These are phyloP conservation scores for Tupaia chinensis DNA, from an alignment of 2,113 vertebrate species.

Conservation along the genomic window DNA sequence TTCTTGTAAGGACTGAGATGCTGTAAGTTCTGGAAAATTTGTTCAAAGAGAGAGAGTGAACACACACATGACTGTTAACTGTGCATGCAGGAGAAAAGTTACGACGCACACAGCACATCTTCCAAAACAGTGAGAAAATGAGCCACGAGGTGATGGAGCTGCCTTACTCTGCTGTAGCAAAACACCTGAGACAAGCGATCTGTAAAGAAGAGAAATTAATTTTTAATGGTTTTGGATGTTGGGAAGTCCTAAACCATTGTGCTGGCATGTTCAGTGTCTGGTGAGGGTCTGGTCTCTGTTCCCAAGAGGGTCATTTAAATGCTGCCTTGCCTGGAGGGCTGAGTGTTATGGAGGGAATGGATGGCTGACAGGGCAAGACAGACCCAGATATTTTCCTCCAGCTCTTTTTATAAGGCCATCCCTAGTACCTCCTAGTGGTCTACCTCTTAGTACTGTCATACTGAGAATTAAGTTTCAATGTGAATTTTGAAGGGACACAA, in stretches of 20 bases:
- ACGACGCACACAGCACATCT: accelerated
- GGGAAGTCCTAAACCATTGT: not conserved
- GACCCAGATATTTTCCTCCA: not conserved
- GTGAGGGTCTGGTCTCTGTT: not conserved
- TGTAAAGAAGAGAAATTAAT: not conserved
- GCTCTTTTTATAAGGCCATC: not conserved
- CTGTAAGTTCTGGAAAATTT: not conserved
- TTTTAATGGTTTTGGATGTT: too few species aligned
- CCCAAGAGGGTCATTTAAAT: too few species aligned
- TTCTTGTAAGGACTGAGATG: not conserved
- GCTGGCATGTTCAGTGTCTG: not conserved
- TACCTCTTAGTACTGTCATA: too few species aligned
- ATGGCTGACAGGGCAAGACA: not conserved
- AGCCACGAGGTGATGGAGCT: not conserved
- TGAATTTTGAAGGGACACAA: not conserved
- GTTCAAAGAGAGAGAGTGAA: not conserved
- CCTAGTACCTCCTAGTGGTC: not conserved
- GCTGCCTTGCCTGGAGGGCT: too few species aligned
- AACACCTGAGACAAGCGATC: not conserved
- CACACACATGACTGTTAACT: not conserved
- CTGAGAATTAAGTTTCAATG: too few species aligned
- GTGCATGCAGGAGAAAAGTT: not conserved
- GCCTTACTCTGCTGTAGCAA: not conserved
- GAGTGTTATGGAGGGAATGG: too few species aligned
- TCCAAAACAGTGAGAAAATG: not conserved